Percentiles rank a stretch among this genome's conserved stretches.
phyloP scores from a whole-genome alignment of 2,888 invertebrate species.

The Dendrolimus pini region DNA sequence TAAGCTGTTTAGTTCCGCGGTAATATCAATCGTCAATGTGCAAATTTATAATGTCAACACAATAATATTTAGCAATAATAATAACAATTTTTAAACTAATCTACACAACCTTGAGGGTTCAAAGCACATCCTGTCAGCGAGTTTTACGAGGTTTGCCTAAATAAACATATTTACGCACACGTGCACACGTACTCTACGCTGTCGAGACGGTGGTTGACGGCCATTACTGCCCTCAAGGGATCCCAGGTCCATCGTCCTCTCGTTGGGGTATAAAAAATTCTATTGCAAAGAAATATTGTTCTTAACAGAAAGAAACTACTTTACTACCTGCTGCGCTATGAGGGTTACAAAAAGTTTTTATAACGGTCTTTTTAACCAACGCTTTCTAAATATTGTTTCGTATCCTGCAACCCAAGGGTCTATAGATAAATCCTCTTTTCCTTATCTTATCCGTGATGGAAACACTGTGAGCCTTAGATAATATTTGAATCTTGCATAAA shows the following conservation, averaged over 20 bases:
- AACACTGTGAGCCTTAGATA: slow-evolving; percentile 43
- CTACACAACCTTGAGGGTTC: slow-evolving; percentile 67
- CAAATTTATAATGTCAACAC: slow-evolving; percentile 4
- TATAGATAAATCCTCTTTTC: slow-evolving; percentile 41
- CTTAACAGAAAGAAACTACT: slow-evolving; percentile 27
- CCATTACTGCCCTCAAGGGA: slow-evolving; percentile 24
- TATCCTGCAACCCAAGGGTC: slow-evolving; percentile 34
- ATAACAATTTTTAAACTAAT: slow-evolving; percentile 40
- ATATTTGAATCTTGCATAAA: slow-evolving; percentile 28
- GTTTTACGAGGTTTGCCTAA: slow-evolving; percentile 68
- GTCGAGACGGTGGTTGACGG: too few relatives aligned
- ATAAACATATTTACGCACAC: slow-evolving; percentile 64
- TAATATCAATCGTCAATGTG: not conserved
- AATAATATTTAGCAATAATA: slow-evolving; percentile 14
- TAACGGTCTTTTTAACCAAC: slow-evolving; percentile 36
- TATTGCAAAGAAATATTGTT: slow-evolving; percentile 8
- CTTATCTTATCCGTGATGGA: slow-evolving; percentile 56
- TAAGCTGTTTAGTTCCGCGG: not conserved
- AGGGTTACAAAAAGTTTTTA: slow-evolving; percentile 44
- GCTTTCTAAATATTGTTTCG: slow-evolving; percentile 54
- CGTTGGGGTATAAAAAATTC: slow-evolving; percentile 33
- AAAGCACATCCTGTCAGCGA: slow-evolving; percentile 65
- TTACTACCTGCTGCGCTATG: slow-evolving; percentile 61
- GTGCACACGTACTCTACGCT: slow-evolving; percentile 24
- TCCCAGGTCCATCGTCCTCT: slow-evolving; percentile 46